These are phyloP conservation scores for Quadroppia sp. DNA, from an alignment of 2,888 invertebrate species.

Conservation along the genomic window DNA sequence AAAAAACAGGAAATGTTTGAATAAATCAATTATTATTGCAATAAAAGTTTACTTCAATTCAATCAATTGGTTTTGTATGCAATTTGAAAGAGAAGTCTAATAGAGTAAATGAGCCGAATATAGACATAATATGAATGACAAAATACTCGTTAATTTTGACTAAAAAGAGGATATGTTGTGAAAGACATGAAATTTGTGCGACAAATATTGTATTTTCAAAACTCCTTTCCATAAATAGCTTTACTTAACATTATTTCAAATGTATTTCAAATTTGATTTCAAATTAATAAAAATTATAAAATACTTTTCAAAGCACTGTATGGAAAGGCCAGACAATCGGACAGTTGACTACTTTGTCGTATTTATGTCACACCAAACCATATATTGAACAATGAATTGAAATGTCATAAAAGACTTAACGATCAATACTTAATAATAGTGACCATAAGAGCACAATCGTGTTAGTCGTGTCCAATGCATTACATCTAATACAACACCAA, in stretches of 20 bases:
- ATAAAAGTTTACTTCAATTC: too few species aligned
- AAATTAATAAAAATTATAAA: background rate
- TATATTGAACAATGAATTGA: background rate
- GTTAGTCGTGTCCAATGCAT: conserved; percentile 6
- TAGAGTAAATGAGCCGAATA: background rate
- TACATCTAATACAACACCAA: conserved; percentile 11
- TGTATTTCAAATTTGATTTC: background rate
- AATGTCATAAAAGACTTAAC: background rate
- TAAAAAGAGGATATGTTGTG: too few species aligned
- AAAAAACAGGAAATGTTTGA: background rate
- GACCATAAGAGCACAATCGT: conserved; percentile 17
- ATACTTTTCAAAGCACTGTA: background rate
- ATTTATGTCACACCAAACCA: too few species aligned
- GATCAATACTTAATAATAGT: background rate
- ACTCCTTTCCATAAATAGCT: too few species aligned
- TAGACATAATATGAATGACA: too few species aligned
- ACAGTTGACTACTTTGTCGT: too few species aligned
- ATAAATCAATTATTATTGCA: background rate
- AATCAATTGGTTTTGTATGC: background rate
- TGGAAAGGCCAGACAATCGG: too few species aligned
- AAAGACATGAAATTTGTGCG: too few species aligned
- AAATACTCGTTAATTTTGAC: too few species aligned
- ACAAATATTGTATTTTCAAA: too few species aligned
- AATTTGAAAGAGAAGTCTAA: background rate
- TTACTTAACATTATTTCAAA: too few species aligned